Conservation (phyloP, 2,888 invertebrate genomes). For the Eulithis testata region DNA sequence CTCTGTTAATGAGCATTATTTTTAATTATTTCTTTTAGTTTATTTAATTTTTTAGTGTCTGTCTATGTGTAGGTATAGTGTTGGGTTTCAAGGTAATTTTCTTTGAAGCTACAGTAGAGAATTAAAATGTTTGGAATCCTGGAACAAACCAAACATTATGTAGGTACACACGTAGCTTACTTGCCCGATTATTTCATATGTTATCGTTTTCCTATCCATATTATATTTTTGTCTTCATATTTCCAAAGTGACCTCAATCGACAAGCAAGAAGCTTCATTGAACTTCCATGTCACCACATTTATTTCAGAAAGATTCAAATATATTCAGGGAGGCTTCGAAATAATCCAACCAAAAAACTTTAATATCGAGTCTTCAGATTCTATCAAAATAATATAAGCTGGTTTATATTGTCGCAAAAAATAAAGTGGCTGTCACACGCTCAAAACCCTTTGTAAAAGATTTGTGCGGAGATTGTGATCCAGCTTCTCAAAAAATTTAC, state of each 20-base stretch:
- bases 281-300: slow-evolving; percentile 1
- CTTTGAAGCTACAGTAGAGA: no score
- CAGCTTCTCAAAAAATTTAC: slow-evolving; percentile 15
- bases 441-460: slow-evolving; percentile 26
- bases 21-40: no score
- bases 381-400: slow-evolving; percentile 34
- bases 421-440: slow-evolving; percentile 28
- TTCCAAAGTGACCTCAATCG: slow-evolving; percentile 2
- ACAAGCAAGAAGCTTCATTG: background rate
- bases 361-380: slow-evolving; percentile 27
- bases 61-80: no score
- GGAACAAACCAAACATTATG: no score
- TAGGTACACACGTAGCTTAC: no score
- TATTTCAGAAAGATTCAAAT: background rate
- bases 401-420: slow-evolving; percentile 29
- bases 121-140: no score
- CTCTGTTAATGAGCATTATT: no score
- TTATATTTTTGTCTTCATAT: no score
- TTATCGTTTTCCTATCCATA: no score
- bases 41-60: no score
- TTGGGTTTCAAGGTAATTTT: no score
- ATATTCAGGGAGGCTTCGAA: background rate
- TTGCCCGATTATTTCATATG: no score
- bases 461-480: slow-evolving; percentile 26
- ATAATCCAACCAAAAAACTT: slow-evolving; percentile 25